These are phyloP conservation scores for Pelosia muscerda DNA, from an alignment of 2,888 invertebrate species.

Conservation along the genomic window DNA sequence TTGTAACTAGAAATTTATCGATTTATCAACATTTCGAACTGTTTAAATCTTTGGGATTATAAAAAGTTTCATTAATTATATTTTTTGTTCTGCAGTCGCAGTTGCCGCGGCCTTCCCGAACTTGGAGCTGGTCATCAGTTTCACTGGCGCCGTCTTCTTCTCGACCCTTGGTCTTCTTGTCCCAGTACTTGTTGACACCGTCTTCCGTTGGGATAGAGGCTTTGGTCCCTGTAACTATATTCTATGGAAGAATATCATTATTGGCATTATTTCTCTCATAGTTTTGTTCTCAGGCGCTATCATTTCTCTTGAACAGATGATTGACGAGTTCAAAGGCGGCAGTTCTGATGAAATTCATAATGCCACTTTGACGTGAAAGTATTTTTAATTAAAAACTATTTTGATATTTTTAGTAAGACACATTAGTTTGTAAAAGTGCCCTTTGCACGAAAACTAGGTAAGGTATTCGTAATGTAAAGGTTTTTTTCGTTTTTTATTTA, in stretches of 20 bases:
- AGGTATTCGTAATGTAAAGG: no score
- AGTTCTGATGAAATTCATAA: slow-evolving; percentile 35
- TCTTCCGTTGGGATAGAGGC: slow-evolving; percentile 89
- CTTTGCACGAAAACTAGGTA: no score
- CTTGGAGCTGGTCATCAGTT: slow-evolving; percentile 94
- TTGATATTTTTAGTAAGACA: neutral
- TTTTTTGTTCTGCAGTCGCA: slow-evolving; percentile 82
- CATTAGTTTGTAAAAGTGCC: neutral
- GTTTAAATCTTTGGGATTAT: no score
- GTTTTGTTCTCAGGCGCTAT: slow-evolving; percentile 76
- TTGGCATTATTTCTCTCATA: slow-evolving; percentile 66
- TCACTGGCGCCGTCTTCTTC: slow-evolving; percentile 94
- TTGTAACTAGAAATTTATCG: no score
- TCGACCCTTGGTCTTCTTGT: slow-evolving; percentile 91
- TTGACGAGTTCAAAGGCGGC: slow-evolving; percentile 63
- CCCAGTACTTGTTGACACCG: slow-evolving; percentile 91
- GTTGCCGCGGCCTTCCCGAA: slow-evolving; percentile 93
- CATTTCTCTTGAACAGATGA: slow-evolving; percentile 72
- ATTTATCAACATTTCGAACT: no score
- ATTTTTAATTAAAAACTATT: neutral
- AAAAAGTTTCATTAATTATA: neutral
- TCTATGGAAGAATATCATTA: slow-evolving; percentile 88
- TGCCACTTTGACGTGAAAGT: slow-evolving; percentile 45
- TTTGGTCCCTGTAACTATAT: slow-evolving; percentile 89
- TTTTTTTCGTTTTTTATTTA: no score